Evolutionary conservation across 2,113 vertebrate species (phyloP), one percentile per base, ranked within the genome.

Genomic region (Megaceryle maxima): DNA sequence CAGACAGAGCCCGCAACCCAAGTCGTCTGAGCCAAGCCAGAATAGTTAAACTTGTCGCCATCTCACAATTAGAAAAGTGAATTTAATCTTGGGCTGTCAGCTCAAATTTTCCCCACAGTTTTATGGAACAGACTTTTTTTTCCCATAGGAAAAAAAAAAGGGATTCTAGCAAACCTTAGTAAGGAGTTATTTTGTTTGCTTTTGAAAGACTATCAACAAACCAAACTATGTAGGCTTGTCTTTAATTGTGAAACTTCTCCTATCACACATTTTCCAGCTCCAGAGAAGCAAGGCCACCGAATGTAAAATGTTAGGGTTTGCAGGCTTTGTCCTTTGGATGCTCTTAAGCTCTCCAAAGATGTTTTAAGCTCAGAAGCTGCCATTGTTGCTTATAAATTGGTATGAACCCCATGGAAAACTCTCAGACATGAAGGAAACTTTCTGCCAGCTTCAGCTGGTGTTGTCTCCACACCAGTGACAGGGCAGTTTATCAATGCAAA

Each of bases 121-220:
- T 91, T 82, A 88, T 19, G 57, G 89, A 95, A 35, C 69, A 28
- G 51, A 29, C 43, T 63, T 57, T 57, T 53, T 78, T 95, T 97
- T 97, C 94, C 95, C 95, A 92, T 85, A 92, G 92, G 96, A 82
- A 95, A 92, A 50, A 50, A 51, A 51, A 51, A 25, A 25, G 11
- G 73, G 41, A 62, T 84, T 82, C 84, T 72, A 91, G 55, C 63
- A 83, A 93, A 80, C 44, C 63, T 93, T 69, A 67, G 87, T 80
- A 29, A 94, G 83, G 75, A 88, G 46, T 74, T 77, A 43, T 91
- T 96, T 87, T 90, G 84, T 94, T 97, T 95, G 68, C 31, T 95
- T 96, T 95, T 95, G 92, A 72, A 83, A 95, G 79, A 79, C 67
- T 55, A 18, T 87, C 91, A 97, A 92, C 91, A 97, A 94, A 92